Evolutionary conservation across 2,797 vertebrate species (phyloP).

Genomic region (Silurus lanzhouensis): DNA sequence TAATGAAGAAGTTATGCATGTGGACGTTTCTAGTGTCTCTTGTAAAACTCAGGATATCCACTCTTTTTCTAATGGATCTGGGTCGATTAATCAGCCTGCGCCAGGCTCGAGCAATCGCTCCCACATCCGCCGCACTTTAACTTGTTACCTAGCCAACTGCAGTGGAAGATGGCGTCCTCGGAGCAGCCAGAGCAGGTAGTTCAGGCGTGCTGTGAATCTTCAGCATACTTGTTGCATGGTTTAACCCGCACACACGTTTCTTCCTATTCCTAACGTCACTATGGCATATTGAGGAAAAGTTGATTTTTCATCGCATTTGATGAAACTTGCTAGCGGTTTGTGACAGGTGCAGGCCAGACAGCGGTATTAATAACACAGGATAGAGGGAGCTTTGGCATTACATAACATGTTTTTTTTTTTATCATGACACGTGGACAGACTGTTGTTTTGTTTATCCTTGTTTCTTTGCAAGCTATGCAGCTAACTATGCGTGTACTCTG

Average conservation of each 20-base stretch:
- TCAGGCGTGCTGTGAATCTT: background rate
- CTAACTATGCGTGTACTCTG: background rate
- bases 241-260: background rate
- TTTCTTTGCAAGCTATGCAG: background rate
- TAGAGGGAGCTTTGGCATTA: background rate
- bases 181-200: conserved; percentile 83
- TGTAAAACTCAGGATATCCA: background rate
- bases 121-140: background rate
- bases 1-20: no score
- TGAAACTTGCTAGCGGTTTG: conserved; percentile 40
- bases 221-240: background rate
- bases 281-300: conserved; percentile 18
- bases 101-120: conserved; percentile 66
- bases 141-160: conserved; percentile 32
- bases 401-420: background rate
- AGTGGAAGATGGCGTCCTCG: conserved; percentile 87
- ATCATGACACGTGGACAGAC: background rate
- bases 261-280: background rate
- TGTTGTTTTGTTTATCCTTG: background rate
- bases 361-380: background rate
- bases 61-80: background rate
- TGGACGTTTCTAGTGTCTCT: no score
- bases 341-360: conserved; percentile 53
- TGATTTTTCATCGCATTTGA: conserved; percentile 36
- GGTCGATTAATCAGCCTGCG: conserved; percentile 39